phyloP scores from a whole-genome alignment of 1,140 invertebrate species.

The Anadara kagoshimensis region DNA sequence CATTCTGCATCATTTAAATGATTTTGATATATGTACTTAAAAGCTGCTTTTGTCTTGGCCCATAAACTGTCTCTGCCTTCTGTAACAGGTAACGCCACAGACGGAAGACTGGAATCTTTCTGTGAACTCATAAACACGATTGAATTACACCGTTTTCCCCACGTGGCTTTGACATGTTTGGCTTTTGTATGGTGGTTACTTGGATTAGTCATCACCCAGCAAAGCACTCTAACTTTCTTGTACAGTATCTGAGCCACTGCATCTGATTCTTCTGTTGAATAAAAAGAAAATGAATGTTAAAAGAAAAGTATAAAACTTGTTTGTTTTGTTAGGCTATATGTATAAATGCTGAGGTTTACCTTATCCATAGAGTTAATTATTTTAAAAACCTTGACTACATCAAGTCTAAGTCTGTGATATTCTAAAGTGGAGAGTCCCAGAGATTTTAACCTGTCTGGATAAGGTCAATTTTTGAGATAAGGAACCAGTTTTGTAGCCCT shows the following conservation, averaged over 20 bases:
- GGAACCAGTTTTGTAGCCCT: too few species aligned
- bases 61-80: constrained; percentile 68
- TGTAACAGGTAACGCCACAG: constrained; percentile 48
- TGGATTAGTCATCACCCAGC: constrained; percentile 97
- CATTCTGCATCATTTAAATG: constrained; percentile 76
- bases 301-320: too few species aligned
- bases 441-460: too few species aligned
- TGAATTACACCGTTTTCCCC: constrained; percentile 73
- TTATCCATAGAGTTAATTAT: too few species aligned
- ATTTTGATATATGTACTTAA: constrained; percentile 80
- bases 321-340: too few species aligned
- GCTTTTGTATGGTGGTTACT: constrained; percentile 93
- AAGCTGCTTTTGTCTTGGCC: constrained; percentile 69
- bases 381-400: too few species aligned
- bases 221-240: constrained; percentile 82
- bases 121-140: constrained; percentile 74
- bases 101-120: constrained; percentile 49
- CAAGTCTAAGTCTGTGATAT: too few species aligned
- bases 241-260: constrained; percentile 46
- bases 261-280: constrained; percentile 43
- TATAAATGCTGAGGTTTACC: too few species aligned
- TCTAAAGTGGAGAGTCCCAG: too few species aligned
- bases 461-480: too few species aligned
- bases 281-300: constrained; percentile 10
- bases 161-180: constrained; percentile 88